Evolutionary conservation across 2,113 vertebrate genomes (phyloP).

Genomic region (Micronisus gabar): DNA sequence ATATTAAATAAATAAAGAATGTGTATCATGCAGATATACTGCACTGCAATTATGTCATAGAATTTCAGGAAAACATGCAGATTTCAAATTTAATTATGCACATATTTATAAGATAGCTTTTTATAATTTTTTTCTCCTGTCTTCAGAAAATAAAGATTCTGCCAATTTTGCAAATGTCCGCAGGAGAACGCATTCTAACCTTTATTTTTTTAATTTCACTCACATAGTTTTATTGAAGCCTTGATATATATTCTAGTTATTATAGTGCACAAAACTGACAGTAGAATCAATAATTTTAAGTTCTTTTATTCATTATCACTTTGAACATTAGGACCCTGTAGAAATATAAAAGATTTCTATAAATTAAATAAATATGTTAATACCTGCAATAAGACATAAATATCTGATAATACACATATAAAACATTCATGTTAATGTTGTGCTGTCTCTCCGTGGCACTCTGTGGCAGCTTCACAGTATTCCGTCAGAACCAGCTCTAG

Average conservation of each 20-base stretch:
- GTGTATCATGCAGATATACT: accelerated
- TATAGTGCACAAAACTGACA: background rate
- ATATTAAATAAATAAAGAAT: background rate
- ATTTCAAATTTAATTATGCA: background rate
- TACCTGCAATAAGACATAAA: background rate
- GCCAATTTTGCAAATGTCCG: background rate
- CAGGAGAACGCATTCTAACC: background rate
- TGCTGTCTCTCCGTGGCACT: background rate
- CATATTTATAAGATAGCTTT: background rate
- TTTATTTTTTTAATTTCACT: background rate
- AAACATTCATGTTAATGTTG: accelerated
- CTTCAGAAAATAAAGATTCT: background rate
- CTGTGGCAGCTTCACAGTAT: background rate
- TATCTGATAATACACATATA: background rate
- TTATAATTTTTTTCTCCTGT: background rate
- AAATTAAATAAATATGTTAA: conserved; percentile 52
- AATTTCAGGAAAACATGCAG: background rate
- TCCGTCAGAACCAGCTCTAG: background rate
- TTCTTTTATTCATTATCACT: background rate
- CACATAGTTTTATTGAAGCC: background rate
- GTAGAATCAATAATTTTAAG: background rate
- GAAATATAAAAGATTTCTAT: background rate
- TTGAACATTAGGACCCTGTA: background rate
- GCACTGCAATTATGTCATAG: background rate
- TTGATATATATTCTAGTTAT: background rate